These are phyloP conservation scores for Serranus cabrilla DNA, from an alignment of 2,797 vertebrate genomes.

Conservation along the genomic window DNA sequence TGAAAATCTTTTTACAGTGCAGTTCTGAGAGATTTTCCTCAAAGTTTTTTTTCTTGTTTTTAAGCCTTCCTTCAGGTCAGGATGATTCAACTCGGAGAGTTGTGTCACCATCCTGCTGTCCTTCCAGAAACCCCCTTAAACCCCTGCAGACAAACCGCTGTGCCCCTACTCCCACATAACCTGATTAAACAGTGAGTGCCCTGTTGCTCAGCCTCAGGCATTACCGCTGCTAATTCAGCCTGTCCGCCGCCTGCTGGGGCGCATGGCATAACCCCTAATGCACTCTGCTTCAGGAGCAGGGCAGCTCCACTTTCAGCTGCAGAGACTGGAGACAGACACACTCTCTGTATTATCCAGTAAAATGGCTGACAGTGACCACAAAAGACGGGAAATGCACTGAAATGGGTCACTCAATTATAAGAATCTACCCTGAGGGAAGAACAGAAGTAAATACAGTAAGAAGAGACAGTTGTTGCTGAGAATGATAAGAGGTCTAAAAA, in stretches of 20 bases:
- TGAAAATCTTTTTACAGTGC: background rate
- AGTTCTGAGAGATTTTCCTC: conserved; percentile 9
- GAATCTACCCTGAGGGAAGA: conserved; percentile 10
- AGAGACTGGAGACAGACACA: conserved; percentile 28
- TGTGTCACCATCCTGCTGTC: conserved; percentile 57
- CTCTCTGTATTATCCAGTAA: background rate
- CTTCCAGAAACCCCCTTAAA: conserved; percentile 43
- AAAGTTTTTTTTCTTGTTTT: conserved; percentile 25
- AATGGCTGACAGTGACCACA: conserved; percentile 39
- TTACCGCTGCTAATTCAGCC: conserved; percentile 71
- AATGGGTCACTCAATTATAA: conserved; percentile 15
- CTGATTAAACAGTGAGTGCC: conserved; percentile 71
- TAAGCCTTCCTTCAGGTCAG: conserved; percentile 54
- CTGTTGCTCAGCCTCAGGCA: conserved; percentile 65
- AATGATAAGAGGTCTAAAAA: conserved; percentile 5
- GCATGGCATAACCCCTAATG: conserved; percentile 62
- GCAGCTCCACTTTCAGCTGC: conserved; percentile 54
- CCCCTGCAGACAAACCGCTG: conserved; percentile 44
- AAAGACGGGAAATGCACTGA: conserved; percentile 21
- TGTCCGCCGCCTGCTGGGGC: conserved; percentile 52
- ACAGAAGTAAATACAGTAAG: conserved; percentile 19
- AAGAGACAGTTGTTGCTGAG: conserved; percentile 12
- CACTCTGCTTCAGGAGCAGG: conserved; percentile 54
- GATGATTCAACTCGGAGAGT: conserved; percentile 47
- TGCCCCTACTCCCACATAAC: conserved; percentile 64